phyloP scores from a whole-genome alignment of 2,113 vertebrate genomes.

The Sporophila hypoxantha region DNA sequence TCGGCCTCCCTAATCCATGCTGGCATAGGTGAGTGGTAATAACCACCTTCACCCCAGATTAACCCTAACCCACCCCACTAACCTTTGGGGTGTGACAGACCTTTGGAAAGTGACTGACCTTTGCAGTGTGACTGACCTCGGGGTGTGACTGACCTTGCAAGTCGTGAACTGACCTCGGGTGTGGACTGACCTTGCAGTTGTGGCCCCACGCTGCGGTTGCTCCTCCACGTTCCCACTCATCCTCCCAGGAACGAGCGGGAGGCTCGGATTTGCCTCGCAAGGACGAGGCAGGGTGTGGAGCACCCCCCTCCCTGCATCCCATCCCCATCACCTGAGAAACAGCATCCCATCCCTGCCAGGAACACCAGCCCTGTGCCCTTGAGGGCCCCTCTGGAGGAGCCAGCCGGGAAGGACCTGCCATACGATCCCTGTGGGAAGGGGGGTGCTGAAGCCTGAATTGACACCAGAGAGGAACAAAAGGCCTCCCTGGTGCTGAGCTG shows the following conservation, averaged over 20 bases:
- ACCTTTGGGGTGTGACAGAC: neutral
- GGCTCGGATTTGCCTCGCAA: neutral
- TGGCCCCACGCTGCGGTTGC: rapidly evolving
- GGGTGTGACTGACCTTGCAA: too few species aligned
- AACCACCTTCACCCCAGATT: too few species aligned
- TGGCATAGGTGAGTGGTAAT: too few species aligned
- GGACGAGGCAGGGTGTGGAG: neutral
- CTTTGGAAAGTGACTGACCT: neutral
- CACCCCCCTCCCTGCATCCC: neutral
- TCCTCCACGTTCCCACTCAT: neutral
- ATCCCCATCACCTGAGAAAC: neutral
- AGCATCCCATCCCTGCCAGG: neutral
- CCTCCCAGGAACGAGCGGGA: neutral
- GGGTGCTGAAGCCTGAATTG: neutral
- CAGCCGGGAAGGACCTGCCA: neutral
- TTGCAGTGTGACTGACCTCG: neutral
- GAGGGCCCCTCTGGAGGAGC: neutral
- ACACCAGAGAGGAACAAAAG: neutral
- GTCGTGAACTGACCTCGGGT: too few species aligned
- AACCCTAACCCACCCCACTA: too few species aligned
- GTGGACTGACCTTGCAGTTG: neutral
- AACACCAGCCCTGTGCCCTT: neutral
- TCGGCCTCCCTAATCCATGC: too few species aligned
- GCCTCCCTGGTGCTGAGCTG: neutral
- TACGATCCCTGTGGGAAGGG: neutral